A percentile compares a stretch with the other conserved stretches of the same genome.
Conservation (phyloP, 2,113 vertebrate genomes). For the Xyliphius kryptos region DNA sequence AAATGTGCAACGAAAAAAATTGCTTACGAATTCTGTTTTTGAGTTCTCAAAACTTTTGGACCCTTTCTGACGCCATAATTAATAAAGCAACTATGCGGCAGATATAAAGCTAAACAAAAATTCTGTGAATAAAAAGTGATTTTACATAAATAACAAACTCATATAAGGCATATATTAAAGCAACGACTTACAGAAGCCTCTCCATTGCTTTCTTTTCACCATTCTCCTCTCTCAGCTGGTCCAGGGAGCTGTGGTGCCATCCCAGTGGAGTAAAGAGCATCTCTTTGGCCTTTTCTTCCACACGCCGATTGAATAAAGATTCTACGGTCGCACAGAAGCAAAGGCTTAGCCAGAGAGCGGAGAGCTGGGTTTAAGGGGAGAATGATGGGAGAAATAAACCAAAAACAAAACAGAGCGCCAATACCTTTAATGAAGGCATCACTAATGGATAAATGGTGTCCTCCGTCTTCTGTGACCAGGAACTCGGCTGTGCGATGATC, state of each 20-base stretch:
- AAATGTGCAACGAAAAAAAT: no score
- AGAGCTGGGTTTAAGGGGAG: no score
- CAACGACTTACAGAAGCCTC: constrained; percentile 83
- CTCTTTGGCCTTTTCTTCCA: constrained; percentile 95
- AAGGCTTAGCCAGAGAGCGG: neutral
- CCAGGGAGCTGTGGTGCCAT: constrained; percentile 95
- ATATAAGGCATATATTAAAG: no score
- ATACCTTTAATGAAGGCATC: constrained; percentile 98
- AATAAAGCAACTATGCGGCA: no score
- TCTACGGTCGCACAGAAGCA: constrained; percentile 56
- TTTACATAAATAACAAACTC: no score
- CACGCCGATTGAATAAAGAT: constrained; percentile 90
- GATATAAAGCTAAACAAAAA: no score
- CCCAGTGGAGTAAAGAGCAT: constrained; percentile 91
- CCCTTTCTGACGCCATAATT: no score
- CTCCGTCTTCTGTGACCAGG: constrained; percentile 85
- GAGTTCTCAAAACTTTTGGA: no score
- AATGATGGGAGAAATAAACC: neutral
- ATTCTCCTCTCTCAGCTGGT: constrained; percentile 93
- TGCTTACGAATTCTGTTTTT: no score
- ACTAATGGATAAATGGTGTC: constrained; percentile 90
- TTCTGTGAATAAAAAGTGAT: no score
- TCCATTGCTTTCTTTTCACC: constrained; percentile 98
- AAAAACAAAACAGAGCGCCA: neutral
- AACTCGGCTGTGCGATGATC: constrained; percentile 67